These are phyloP conservation scores for Parambassis ranga DNA, from an alignment of 2,797 vertebrate species.

Conservation along the genomic window DNA sequence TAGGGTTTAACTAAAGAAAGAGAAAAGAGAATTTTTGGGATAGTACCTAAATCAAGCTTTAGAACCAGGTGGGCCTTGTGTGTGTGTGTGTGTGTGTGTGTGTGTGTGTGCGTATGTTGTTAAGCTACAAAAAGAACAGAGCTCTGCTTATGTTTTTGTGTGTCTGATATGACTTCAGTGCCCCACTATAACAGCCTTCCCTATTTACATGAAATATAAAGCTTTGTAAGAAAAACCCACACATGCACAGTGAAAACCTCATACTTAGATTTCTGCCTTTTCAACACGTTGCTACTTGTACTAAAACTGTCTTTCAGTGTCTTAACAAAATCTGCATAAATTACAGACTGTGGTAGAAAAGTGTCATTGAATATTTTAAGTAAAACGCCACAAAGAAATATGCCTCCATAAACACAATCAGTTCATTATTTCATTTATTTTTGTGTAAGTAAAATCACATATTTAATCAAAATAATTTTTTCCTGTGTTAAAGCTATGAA, in stretches of 20 bases:
- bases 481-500: background rate
- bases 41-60: background rate
- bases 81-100: background rate
- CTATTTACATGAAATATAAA: conserved; percentile 1
- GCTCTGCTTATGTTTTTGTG: background rate
- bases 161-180: background rate
- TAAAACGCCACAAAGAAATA: background rate
- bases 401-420: background rate
- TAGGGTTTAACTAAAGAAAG: conserved; percentile 1
- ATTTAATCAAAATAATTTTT: background rate
- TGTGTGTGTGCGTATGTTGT: background rate
- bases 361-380: conserved; percentile 6
- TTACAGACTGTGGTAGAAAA: conserved; percentile 3
- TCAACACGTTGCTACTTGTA: background rate
- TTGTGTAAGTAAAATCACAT: background rate
- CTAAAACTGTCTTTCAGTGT: background rate
- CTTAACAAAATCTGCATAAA: conserved; percentile 9
- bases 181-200: background rate
- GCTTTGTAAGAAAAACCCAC: conserved; percentile 11
- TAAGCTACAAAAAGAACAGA: background rate
- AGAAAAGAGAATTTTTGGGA: background rate
- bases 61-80: background rate
- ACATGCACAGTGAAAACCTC: background rate
- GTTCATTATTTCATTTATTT: conserved; percentile 4
- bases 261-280: background rate